phyloP scores from a whole-genome alignment of 1,140 invertebrate species.

The Polypedilum vanderplanki region DNA sequence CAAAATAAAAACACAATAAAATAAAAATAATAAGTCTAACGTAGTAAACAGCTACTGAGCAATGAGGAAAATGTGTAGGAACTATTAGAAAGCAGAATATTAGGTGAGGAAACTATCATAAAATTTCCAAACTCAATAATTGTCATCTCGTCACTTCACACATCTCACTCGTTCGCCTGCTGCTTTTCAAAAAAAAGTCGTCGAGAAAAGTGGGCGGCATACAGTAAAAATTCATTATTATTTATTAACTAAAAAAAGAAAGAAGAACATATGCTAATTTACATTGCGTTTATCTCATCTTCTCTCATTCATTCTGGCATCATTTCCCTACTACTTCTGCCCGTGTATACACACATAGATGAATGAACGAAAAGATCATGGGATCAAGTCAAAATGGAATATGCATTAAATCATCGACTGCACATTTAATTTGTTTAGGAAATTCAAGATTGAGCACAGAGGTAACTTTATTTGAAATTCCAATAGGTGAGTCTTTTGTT shows the following conservation, averaged over 20 bases:
- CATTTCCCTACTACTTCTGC: too few species aligned
- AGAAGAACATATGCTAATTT: not conserved
- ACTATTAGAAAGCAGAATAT: not conserved
- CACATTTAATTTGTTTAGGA: not conserved
- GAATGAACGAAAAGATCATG: not conserved
- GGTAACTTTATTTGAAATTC: not conserved
- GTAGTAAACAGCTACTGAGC: not conserved
- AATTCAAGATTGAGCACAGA: not conserved
- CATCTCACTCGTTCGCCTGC: not conserved
- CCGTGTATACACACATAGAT: not conserved
- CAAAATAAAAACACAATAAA: too few species aligned
- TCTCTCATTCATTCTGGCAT: too few species aligned
- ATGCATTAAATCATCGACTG: not conserved
- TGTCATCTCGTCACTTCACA: not conserved
- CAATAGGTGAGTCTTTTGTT: not conserved
- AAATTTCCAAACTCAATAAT: not conserved
- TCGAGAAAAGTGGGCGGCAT: not conserved
- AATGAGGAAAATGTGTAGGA: not conserved
- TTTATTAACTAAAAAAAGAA: constrained; percentile 5
- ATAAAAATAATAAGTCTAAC: too few species aligned
- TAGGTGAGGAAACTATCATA: not conserved
- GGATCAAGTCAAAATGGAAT: constrained; percentile 25
- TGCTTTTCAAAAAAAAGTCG: not conserved
- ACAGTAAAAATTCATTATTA: not conserved
- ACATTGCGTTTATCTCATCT: not conserved